Base-by-base conservation (phyloP, 1,140 invertebrate genomes). In the Cydia splendana region DNA sequence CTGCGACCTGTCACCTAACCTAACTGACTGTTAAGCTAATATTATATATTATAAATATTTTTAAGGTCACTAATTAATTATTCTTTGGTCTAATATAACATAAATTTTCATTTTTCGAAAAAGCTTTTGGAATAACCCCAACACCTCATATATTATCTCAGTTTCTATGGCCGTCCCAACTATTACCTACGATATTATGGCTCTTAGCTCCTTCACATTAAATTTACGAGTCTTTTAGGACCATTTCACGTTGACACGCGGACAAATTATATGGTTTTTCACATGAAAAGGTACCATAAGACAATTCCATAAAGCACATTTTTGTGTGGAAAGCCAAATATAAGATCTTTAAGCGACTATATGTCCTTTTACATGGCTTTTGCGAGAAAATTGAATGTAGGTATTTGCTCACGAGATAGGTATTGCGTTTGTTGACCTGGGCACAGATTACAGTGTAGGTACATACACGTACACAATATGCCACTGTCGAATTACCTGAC, bases 371-470 rank as follows among this genome's bases (percentile, higher is more conserved):
- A 18, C 20, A 24, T 20, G 7, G 2, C 57, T 20, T 10, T 53
- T n/a, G 20, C 57, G 20, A 12, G 57, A 62, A 62, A 62, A 62
- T 62, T 62, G 57, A 62, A 62, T 10, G 57, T 62, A 62, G 57
- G 57, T 62, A 62, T 62, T 57, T 20, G 20, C 57, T 18, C 57
- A 62, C 57, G 57, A 24, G 57, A 62, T 24, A 62, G 18, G 24
- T 62, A 62, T 62, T 24, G 57, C 20, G 20, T 62, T 62, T 62
- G 18, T 24, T 24, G 57, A 62, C 57, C 57, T 62, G n/a, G 15
- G n/a, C 9, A 24, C 20, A 62, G 57, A 24, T 62, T 24, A 24
- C 57, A 34, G 34, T 34, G 34, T 34, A 6, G 4, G 1, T 24
- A 24, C 24, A 0, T 24, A 24, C 24, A 24, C 24, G 2, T 24